These are phyloP conservation scores for Cordylochernes scorpioides DNA, from an alignment of 2,888 invertebrate species.

Conservation along the genomic window DNA sequence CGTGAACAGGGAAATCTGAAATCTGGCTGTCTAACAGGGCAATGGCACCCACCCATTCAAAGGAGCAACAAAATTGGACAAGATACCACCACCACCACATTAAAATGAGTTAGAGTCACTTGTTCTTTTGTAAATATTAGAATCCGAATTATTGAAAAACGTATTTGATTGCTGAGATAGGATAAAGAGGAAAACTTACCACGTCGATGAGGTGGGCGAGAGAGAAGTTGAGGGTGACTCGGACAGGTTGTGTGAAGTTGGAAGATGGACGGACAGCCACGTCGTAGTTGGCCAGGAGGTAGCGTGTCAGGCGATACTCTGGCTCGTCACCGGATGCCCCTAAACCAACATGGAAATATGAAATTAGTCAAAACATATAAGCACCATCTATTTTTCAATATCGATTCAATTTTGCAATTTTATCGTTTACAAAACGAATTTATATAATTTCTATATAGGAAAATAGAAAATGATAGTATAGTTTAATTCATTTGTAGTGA, in stretches of 20 bases:
- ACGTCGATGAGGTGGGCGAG: slow-evolving; percentile 61
- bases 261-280: slow-evolving; percentile 41
- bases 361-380: no score
- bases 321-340: slow-evolving; percentile 41
- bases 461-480: no score
- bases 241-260: slow-evolving; percentile 43
- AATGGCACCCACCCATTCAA: no score
- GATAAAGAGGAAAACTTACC: slow-evolving; percentile 35
- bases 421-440: no score
- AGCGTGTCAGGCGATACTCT: slow-evolving; percentile 40
- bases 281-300: slow-evolving; percentile 46
- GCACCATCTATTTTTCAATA: no score
- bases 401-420: no score
- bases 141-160: slow-evolving; percentile 3
- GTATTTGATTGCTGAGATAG: slow-evolving; percentile 4
- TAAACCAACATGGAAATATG: no score
- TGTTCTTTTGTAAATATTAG: slow-evolving; percentile 2
- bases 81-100: not conserved
- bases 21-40: no score
- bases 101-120: slow-evolving; percentile 4
- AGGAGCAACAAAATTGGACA: no score
- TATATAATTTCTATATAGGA: no score
- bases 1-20: no score
- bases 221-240: slow-evolving; percentile 50
- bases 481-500: no score